These are phyloP conservation scores for Takifugu bimaculatus DNA, from an alignment of 2,113 vertebrate genomes.

Conservation along the genomic window DNA sequence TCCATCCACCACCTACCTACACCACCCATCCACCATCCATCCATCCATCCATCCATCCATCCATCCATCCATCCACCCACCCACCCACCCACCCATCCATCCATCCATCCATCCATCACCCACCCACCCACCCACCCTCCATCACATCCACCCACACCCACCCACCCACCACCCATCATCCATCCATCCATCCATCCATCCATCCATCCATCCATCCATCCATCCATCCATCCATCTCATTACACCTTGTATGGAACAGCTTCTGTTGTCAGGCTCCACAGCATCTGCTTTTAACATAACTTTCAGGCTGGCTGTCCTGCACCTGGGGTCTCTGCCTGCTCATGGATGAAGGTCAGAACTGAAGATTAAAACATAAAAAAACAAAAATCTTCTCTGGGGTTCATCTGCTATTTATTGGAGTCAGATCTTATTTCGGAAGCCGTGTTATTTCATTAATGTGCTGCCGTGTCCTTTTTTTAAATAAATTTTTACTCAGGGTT, in stretches of 20 bases:
- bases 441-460: neutral
- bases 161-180: no score
- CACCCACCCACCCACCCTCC: no score
- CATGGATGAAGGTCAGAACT: constrained; percentile 20
- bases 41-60: no score
- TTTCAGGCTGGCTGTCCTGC: constrained; percentile 21
- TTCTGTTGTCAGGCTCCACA: constrained; percentile 8
- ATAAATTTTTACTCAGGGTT: neutral
- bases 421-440: constrained; percentile 8
- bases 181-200: no score
- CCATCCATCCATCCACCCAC: no score
- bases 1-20: no score
- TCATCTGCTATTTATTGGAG: constrained; percentile 27
- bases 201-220: no score
- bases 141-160: no score
- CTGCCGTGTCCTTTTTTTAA: constrained; percentile 26
- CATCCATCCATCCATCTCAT: no score
- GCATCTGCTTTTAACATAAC: constrained; percentile 19
- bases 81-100: no score
- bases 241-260: neutral
- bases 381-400: constrained; percentile 3
- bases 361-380: constrained; percentile 4
- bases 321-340: constrained; percentile 12
- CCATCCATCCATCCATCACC: no score
- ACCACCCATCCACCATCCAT: no score